phyloP scores from a whole-genome alignment of 2,888 invertebrate species.

The Keiferia lycopersicella region DNA sequence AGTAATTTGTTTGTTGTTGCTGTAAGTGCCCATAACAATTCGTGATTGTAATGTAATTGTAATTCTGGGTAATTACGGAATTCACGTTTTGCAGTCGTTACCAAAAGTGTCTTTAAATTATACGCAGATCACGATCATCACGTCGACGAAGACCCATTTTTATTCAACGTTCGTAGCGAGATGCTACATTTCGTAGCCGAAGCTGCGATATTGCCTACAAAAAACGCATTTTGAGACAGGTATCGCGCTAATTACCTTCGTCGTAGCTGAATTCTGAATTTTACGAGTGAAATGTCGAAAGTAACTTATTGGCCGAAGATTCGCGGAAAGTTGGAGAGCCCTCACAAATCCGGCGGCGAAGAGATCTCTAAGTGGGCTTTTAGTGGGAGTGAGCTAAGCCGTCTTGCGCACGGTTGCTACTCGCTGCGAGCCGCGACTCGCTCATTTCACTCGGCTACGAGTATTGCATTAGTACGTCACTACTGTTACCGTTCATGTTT shows the following conservation, averaged over 20 bases:
- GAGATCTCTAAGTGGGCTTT: conserved; percentile 80
- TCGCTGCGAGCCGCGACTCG: conserved; percentile 39
- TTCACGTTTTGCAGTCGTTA: not conserved
- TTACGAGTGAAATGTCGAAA: conserved; percentile 21
- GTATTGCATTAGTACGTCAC: conserved; percentile 53
- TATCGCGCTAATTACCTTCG: conserved; percentile 1
- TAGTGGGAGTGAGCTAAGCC: conserved; percentile 77
- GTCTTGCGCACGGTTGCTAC: conserved; percentile 62
- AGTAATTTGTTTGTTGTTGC: conserved; percentile 8
- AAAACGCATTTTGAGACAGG: not conserved
- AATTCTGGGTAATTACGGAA: conserved; percentile 6
- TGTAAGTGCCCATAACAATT: not conserved
- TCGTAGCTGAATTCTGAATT: conserved; percentile 2
- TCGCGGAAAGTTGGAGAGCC: conserved; percentile 66
- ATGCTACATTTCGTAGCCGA: conserved; percentile 11
- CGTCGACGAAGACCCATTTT: conserved; percentile 11
- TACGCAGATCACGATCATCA: conserved; percentile 16
- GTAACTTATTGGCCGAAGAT: conserved; percentile 71
- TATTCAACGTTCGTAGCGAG: conserved; percentile 18
- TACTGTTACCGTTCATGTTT: conserved; percentile 10
- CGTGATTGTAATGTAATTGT: not conserved
- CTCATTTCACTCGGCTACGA: conserved; percentile 65
- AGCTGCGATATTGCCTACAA: conserved; percentile 13
- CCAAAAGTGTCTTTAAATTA: conserved; percentile 4
- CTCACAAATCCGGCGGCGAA: conserved; percentile 73